Evolutionary conservation across 2,888 invertebrate genomes (phyloP).

Genomic region (Lasioglossum malachurum): DNA sequence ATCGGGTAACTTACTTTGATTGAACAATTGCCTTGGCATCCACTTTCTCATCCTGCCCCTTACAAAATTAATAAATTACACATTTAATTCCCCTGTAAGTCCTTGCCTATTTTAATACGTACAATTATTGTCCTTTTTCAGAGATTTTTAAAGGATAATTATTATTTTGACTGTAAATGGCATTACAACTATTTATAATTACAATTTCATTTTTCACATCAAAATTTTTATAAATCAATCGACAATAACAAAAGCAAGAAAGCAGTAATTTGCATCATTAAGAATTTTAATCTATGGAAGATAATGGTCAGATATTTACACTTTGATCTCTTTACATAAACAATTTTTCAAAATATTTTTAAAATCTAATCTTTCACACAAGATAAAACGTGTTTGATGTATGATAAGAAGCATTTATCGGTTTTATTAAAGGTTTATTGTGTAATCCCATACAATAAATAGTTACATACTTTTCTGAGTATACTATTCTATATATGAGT

Average conservation of each 20-base stretch:
- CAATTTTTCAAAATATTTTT: neutral
- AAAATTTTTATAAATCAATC: neutral
- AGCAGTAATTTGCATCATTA: neutral
- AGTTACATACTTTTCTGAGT: too few species aligned
- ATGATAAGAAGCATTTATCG: neutral
- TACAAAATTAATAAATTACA: neutral
- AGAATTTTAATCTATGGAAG: neutral
- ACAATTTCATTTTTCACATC: neutral
- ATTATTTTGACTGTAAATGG: neutral
- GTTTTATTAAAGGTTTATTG: neutral
- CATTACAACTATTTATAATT: neutral
- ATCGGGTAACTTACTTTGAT: neutral
- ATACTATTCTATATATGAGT: too few species aligned
- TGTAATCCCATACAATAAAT: neutral
- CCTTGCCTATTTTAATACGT: neutral
- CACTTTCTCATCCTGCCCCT: neutral
- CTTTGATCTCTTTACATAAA: neutral
- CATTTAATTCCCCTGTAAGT: neutral
- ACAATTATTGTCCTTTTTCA: neutral
- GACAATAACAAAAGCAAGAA: neutral
- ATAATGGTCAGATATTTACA: neutral
- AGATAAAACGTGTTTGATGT: neutral
- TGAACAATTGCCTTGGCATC: slow-evolving; percentile 6
- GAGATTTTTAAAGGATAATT: neutral
- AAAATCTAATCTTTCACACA: neutral